Conservation (phyloP, 23 tunicate species). For the Diplosoma virens region DNA sequence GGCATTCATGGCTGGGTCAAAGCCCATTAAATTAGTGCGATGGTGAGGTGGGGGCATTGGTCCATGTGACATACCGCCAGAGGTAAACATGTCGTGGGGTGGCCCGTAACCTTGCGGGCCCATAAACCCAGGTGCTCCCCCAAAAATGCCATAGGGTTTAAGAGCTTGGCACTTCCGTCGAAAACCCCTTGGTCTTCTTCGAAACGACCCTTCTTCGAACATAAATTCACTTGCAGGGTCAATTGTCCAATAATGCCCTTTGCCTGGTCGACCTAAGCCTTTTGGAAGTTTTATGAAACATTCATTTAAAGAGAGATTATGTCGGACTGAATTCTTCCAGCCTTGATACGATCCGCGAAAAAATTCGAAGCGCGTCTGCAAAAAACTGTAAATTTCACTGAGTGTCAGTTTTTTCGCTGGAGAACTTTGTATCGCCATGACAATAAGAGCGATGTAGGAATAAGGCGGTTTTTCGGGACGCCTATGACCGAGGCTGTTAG, state of each 20-base stretch:
- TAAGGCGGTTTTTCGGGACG: slow-evolving; percentile 99
- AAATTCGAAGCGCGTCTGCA: slow-evolving; percentile 95
- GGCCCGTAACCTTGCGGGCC: slow-evolving; percentile 82
- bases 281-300: slow-evolving; percentile 95
- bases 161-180: slow-evolving; percentile 96
- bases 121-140: slow-evolving; percentile 67
- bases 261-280: slow-evolving; percentile 98
- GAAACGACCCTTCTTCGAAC: slow-evolving; percentile 99
- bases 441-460: slow-evolving; percentile 96
- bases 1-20: slow-evolving; percentile 56
- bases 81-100: slow-evolving; percentile 82
- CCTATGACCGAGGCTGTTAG: slow-evolving; percentile 41
- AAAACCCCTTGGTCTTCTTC: slow-evolving; percentile 97
- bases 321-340: slow-evolving; percentile 99
- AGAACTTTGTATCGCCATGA: slow-evolving; percentile 97
- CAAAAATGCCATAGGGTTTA: slow-evolving; percentile 87
- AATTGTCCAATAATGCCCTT: slow-evolving; percentile 99
- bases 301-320: slow-evolving; percentile 94
- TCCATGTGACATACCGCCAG: slow-evolving; percentile 66
- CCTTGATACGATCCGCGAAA: slow-evolving; percentile 99
- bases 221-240: slow-evolving; percentile 97
- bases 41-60: slow-evolving; percentile 88
- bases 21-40: slow-evolving; percentile 59
- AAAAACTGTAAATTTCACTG: slow-evolving; percentile 96
- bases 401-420: slow-evolving; percentile 90